Evolutionary conservation across 2,888 invertebrate genomes (phyloP).

Genomic region (Tortrix viridana): DNA sequence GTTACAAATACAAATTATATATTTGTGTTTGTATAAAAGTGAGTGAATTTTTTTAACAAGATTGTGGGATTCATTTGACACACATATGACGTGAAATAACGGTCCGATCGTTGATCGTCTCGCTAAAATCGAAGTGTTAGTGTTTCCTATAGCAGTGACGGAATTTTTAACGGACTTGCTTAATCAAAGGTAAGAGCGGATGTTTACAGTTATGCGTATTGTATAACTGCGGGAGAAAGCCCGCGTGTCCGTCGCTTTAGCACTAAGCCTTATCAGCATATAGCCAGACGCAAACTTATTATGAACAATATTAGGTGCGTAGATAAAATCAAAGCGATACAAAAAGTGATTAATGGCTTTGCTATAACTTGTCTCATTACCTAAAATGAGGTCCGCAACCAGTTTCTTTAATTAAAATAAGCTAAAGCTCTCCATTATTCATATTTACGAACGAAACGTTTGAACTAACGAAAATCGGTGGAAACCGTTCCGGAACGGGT

Average conservation of each 20-base stretch:
- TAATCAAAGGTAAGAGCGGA: slow-evolving; percentile 79
- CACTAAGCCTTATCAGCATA: slow-evolving; percentile 25
- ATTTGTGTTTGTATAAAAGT: slow-evolving; percentile 28
- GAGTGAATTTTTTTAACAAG: slow-evolving; percentile 48
- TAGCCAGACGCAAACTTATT: too few species aligned
- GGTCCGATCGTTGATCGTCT: slow-evolving; percentile 78
- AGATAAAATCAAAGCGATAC: background rate
- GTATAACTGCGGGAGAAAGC: slow-evolving; percentile 68
- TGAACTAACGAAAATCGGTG: slow-evolving; percentile 60
- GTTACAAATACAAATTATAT: background rate
- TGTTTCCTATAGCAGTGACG: slow-evolving; percentile 74
- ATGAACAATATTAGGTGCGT: slow-evolving; percentile 5
- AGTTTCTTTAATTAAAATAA: slow-evolving; percentile 30
- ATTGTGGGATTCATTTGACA: slow-evolving; percentile 77
- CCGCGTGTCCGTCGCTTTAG: slow-evolving; percentile 50
- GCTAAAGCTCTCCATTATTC: slow-evolving; percentile 10
- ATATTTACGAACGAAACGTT: slow-evolving; percentile 46
- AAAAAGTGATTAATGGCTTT: slow-evolving; percentile 18
- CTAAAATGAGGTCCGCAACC: slow-evolving; percentile 16
- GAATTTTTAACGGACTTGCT: slow-evolving; percentile 82
- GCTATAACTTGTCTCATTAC: slow-evolving; percentile 14
- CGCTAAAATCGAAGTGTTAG: slow-evolving; percentile 81
- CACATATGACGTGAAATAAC: slow-evolving; percentile 80
- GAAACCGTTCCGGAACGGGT: slow-evolving; percentile 65
- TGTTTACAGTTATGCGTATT: slow-evolving; percentile 81